Conservation (phyloP, 2,888 invertebrate species). For the Chrysopilus asiliformis region DNA sequence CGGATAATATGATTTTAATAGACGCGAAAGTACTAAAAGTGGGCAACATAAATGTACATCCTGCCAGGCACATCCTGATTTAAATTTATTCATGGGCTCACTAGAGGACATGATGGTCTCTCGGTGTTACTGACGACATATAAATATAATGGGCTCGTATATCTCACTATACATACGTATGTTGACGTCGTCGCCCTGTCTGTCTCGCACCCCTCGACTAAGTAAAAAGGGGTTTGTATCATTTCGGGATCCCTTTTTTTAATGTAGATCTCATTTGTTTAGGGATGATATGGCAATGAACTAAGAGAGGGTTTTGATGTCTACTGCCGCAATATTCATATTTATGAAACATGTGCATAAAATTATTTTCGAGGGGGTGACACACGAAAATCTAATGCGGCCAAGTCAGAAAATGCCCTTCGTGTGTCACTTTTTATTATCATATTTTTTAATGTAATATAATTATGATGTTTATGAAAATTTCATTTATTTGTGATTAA, state of each 20-base stretch:
- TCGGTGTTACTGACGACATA: too few relatives aligned
- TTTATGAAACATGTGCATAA: constrained; percentile 10
- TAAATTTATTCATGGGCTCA: constrained; percentile 13
- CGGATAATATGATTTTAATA: constrained; percentile 31
- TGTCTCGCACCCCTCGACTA: too few relatives aligned
- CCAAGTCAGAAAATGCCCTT: too few relatives aligned
- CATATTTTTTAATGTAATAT: constrained; percentile 1
- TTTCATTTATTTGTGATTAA: too few relatives aligned
- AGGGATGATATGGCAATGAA: constrained; percentile 4
- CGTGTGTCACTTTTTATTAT: too few relatives aligned
- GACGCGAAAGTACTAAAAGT: constrained; percentile 17
- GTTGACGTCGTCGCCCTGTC: too few relatives aligned
- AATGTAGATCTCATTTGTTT: constrained; percentile 3
- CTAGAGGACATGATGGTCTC: too few relatives aligned
- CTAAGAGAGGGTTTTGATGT: constrained; percentile 11
- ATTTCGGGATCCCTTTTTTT: constrained; percentile 10
- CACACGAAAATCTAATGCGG: too few relatives aligned
- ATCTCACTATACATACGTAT: too few relatives aligned
- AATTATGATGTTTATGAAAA: too few relatives aligned
- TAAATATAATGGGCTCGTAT: too few relatives aligned
- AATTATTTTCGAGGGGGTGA: constrained; percentile 4
- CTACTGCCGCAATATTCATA: constrained; percentile 5
- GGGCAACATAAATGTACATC: constrained; percentile 8
- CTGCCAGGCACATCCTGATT: constrained; percentile 6
- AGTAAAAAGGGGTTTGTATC: too few relatives aligned